Base-by-base conservation (phyloP, 2,888 invertebrate genomes). In the Dendrolimus houi region DNA sequence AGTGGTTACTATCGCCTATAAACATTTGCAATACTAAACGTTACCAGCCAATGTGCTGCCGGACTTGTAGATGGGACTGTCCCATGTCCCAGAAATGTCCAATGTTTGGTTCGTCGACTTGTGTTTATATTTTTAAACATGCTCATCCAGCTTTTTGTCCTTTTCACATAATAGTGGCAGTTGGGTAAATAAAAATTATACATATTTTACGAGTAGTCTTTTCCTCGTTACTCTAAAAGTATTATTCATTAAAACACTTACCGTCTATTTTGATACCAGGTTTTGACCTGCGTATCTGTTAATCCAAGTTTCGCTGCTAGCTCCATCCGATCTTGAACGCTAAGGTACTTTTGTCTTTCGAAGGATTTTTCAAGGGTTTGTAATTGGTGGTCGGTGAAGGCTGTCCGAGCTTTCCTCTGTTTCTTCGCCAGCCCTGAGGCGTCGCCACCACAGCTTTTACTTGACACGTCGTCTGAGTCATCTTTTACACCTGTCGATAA, bases 211-310 rank as follows among this genome's bases (percentile, higher is more conserved):
- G 29, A 29, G 29, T 29, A 29, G 29, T 29, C 29, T 29, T 29
- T 29, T 29, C 0, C 29, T 29, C 29, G 29, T 29, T 29, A 29
- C 3, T 29, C 29, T 29, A 29, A 29, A 29, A 29, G 29, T 29
- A 29, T 29, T 29, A 29, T 29, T 29, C 3, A 6, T 29, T 29
- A 42, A 56, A 7, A 9, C 52, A 82, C 93, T 92, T 83, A 98
- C 98, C 99, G 94, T 92, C 99, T 93, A 83, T 99, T 99, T 87
- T 99, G 99, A 88, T 99, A 99, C 99, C 99, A 99, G 73, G 99
- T 99, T 90, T 99, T 99, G 81, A 99, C 99, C 92, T 99, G 99
- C 56, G 99, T 99, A 87, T 99, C 99, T 54, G 98, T 98, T 59
- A 99, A 93, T 72, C 97, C 97, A 71, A 99, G 92, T 89, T 97